Conservation (phyloP, 2,797 vertebrate genomes). For the Anguilla megastoma region DNA sequence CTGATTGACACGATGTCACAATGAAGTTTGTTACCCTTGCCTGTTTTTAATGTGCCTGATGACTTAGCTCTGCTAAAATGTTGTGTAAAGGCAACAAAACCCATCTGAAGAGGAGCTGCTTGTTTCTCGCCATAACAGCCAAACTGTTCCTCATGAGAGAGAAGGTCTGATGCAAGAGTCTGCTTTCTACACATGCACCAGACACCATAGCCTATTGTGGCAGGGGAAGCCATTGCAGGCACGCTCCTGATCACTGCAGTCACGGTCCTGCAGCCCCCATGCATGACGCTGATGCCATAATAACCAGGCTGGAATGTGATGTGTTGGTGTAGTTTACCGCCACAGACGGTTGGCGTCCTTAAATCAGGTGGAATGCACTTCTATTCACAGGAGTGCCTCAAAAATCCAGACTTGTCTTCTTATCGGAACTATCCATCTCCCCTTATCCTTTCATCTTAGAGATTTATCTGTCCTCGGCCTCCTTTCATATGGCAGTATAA, state of each 20-base stretch:
- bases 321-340: neutral
- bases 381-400: neutral
- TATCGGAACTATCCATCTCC: neutral
- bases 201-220: neutral
- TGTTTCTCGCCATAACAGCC: too few relatives aligned
- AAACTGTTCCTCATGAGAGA: neutral
- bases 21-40: neutral
- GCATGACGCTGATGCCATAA: neutral
- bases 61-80: neutral
- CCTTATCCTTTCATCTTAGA: constrained; percentile 12
- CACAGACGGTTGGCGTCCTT: neutral
- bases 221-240: neutral
- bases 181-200: neutral
- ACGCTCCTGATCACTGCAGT: neutral
- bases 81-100: too few relatives aligned
- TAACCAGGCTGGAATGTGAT: neutral
- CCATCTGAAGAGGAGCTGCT: too few relatives aligned
- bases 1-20: neutral
- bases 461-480: constrained; percentile 16
- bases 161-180: neutral
- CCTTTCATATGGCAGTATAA: neutral
- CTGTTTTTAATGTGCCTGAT: neutral
- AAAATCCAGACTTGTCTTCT: neutral
- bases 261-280: neutral
- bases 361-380: neutral